Base-by-base conservation (phyloP, 1,140 invertebrate genomes). In the Lordiphosa stackelbergi region DNA sequence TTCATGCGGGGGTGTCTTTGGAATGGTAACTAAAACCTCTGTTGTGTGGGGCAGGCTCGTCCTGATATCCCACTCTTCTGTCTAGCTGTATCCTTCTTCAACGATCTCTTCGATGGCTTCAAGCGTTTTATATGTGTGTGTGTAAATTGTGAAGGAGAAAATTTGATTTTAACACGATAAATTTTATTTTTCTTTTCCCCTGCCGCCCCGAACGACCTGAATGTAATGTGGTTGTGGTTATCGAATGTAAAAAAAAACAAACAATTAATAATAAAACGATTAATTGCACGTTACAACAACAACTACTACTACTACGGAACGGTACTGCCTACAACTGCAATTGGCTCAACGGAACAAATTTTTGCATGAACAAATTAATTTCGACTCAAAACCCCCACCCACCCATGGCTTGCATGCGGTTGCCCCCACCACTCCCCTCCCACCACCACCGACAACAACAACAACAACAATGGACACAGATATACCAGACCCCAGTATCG, bases 161-260 rank as follows among this genome's bases (percentile, higher is more conserved):
- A 40, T 9, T 59, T 11, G 10, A 12, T 5, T 69, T 62, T 62
- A 69, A 69, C 57, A 41, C 24, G 6, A 62, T 46, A 24, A 37
- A 58, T 75, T 81, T 75, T 81, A 69, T 84, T 84, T 78, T 75
- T 83, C 73, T 81, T 66, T 59, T 72, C 42, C 61, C 61, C 41
- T 51, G 13, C 37, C 46, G 10, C 5, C 59, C 46, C 43, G 28
- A 65, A 51, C 57, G 24, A 69, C 41, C 53, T 55, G 45, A 56
- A 55, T 48, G 53, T 52, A 52, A 54, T 65, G 51, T 71, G 77
- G 77, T 83, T 83, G 49, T 83, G 77, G 78, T 73, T 77, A 78
- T 72, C 72, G 71, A 83, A 75, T 75, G 55, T 57, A 22, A 8
- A 42, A 53, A 13, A 43, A 40, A 22, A 52, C 63, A 66, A 16